Conservation (phyloP, 2,113 vertebrate genomes). For the Psophia crepitans region DNA sequence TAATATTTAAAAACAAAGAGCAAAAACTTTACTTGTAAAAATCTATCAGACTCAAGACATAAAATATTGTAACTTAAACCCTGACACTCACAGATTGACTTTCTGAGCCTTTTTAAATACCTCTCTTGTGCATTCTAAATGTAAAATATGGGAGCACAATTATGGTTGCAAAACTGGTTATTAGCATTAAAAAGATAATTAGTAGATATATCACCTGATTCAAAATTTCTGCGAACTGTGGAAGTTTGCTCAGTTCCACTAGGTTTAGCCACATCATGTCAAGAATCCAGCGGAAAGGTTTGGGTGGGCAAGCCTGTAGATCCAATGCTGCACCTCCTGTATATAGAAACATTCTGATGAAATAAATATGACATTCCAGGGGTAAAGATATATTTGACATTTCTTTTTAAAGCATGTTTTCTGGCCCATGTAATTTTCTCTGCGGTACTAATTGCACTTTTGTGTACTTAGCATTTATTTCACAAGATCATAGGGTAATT, state of each 20-base stretch:
- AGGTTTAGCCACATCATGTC: slow-evolving; percentile 79
- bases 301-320: slow-evolving; percentile 77
- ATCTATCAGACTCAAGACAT: not conserved
- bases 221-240: slow-evolving; percentile 75
- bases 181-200: not conserved
- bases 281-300: slow-evolving; percentile 76
- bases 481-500: not conserved
- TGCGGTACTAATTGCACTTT: not conserved
- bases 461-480: not conserved
- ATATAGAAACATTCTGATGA: not conserved
- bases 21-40: not conserved
- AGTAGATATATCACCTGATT: slow-evolving; percentile 67
- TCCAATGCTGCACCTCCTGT: slow-evolving; percentile 79
- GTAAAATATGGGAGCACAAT: not conserved
- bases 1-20: not conserved
- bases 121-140: not conserved
- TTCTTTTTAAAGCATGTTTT: not conserved
- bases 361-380: not conserved
- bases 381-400: not conserved
- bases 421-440: not conserved
- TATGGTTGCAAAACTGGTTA: not conserved
- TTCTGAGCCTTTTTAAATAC: not conserved
- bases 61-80: not conserved
- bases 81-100: not conserved
- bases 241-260: slow-evolving; percentile 77